Conservation (phyloP, 2,797 vertebrate species). For the Busarellus nigricollis region DNA sequence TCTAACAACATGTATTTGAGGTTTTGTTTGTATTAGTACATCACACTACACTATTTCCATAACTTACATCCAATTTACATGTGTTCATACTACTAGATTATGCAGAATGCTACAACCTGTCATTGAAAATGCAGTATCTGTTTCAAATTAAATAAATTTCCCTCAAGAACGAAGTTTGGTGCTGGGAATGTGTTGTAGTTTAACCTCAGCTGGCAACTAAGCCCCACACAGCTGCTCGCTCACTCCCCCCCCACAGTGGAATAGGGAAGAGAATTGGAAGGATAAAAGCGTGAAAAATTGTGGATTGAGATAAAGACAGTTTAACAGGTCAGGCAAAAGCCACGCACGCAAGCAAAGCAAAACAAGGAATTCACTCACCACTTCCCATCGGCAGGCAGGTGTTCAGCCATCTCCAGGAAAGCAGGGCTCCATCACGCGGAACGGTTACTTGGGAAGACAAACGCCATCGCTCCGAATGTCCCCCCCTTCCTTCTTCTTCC, state of each 20-base stretch:
- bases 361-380: not conserved
- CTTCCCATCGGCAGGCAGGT: not conserved
- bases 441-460: not conserved
- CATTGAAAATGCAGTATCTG: not conserved
- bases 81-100: not conserved
- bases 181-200: not conserved
- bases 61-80: not conserved
- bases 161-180: not conserved
- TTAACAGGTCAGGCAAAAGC: not conserved
- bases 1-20: not conserved
- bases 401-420: not conserved
- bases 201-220: not conserved
- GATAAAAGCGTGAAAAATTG: not conserved
- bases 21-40: not conserved
- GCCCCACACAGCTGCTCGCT: not conserved
- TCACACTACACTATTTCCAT: not conserved
- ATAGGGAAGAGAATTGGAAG: not conserved
- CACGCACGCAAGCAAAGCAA: fast-evolving
- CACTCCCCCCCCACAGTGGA: too few relatives aligned
- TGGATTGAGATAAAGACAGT: not conserved
- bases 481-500: not conserved
- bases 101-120: not conserved
- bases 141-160: not conserved
- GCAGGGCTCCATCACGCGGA: fast-evolving
- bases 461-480: fast-evolving